Conservation (phyloP, 1,140 invertebrate species). For the Zaprionus lachaisei region DNA sequence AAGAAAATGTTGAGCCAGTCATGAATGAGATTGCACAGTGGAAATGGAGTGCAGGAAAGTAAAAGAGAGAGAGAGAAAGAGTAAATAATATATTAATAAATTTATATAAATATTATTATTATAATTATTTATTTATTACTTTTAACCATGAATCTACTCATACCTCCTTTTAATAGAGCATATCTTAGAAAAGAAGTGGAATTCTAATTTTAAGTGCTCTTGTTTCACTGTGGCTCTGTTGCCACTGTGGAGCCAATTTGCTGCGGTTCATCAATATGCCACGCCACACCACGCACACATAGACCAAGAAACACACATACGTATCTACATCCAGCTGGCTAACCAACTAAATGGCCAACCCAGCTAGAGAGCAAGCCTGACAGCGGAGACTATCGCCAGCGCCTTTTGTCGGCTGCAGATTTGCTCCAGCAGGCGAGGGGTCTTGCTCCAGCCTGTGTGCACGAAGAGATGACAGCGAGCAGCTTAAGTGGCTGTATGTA, state of each 20-base stretch:
- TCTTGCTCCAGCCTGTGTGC: conserved; percentile 7
- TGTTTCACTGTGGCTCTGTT: conserved; percentile 47
- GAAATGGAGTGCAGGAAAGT: not conserved
- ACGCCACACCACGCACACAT: conserved; percentile 52
- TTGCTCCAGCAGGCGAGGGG: conserved; percentile 28
- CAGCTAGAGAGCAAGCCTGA: conserved; percentile 23
- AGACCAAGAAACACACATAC: conserved; percentile 20
- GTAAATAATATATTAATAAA: not conserved
- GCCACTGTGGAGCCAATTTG: conserved; percentile 74
- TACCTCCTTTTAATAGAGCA: not conserved
- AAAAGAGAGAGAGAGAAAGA: too few species aligned
- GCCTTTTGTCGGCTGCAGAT: conserved; percentile 59
- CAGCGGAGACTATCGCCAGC: conserved; percentile 38
- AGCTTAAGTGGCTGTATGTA: conserved; percentile 79
- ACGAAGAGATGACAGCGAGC: conserved; percentile 30
- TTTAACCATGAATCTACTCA: not conserved
- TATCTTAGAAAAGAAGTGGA: too few species aligned
- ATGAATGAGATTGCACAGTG: conserved; percentile 54
- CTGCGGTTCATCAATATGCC: conserved; percentile 81
- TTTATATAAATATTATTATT: not conserved
- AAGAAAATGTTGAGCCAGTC: conserved; percentile 67
- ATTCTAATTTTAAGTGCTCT: not conserved
- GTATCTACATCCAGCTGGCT: conserved; percentile 43
- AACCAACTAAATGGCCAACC: conserved; percentile 64
- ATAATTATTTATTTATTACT: not conserved